phyloP scores from a whole-genome alignment of 2,888 invertebrate genomes.

The Argynnis bischoffii region DNA sequence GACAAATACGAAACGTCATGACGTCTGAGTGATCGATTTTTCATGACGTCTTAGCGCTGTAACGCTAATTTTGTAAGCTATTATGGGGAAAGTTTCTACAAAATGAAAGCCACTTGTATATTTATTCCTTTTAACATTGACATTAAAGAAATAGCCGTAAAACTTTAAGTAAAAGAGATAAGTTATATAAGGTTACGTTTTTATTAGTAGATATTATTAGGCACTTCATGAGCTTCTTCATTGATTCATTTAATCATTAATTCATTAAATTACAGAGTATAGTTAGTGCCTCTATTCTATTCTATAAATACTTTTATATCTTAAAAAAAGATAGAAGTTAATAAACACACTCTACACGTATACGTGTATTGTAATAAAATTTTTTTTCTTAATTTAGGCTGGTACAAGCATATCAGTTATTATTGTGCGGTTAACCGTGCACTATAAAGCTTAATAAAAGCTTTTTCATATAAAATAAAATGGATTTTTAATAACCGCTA shows the following conservation, averaged over 20 bases:
- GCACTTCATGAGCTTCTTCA: too few relatives aligned
- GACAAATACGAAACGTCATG: conserved; percentile 23
- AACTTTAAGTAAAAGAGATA: not conserved
- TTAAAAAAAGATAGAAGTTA: too few relatives aligned
- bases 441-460: conserved; percentile 7
- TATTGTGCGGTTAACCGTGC: not conserved
- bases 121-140: conserved; percentile 1
- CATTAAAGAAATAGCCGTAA: not conserved
- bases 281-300: too few relatives aligned
- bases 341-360: too few relatives aligned
- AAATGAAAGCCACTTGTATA: conserved; percentile 2
- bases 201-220: too few relatives aligned
- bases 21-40: conserved; percentile 9
- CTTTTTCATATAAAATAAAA: not conserved
- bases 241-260: too few relatives aligned
- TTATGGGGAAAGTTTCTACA: conserved; percentile 9
- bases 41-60: conserved; percentile 14
- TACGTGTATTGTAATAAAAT: too few relatives aligned
- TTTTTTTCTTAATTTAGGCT: not conserved
- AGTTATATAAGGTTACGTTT: too few relatives aligned
- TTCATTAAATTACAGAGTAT: too few relatives aligned
- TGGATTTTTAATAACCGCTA: not conserved
- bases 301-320: too few relatives aligned
- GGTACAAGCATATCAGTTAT: not conserved
- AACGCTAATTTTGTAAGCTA: conserved; percentile 20